Evolutionary conservation across 2,888 invertebrate species (phyloP), one percentile per base, ranked within the genome.

Genomic region (Mythimna loreyi): DNA sequence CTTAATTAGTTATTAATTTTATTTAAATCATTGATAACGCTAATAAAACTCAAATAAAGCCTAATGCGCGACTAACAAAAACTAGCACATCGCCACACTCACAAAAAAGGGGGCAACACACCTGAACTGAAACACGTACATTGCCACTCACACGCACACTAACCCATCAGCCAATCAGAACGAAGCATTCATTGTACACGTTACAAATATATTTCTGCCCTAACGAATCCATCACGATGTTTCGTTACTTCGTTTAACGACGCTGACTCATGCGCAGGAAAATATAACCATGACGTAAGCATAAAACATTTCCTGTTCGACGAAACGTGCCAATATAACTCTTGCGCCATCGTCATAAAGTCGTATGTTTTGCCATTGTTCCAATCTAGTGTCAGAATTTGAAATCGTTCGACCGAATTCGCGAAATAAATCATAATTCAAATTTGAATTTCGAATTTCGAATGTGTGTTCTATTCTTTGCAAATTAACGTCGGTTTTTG

Each of bases 201-300:
- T 59, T 59, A 30, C 53, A 21, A 56, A 25, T 56, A 7, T 71
- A 6, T 52, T 64, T 57, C 52, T 40, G 52, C 45, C 65, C 80
- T 80, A 78, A 78, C 77, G 80, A 80, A 80, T 74, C 55, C 58
- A 68, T 74, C 61, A 79, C 74, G 59, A n/a, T 9, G 70, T 77
- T 83, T 85, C 85, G 85, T 85, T 85, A 85, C 66, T 80, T 53
- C 85, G 84, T 85, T 72, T 78, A 85, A 85, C 85, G 85, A 77
- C 82, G 72, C 53, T 80, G 81, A 82, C 68, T 84, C 85, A 85
- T 78, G 70, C 72, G 68, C 40, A 33, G 33, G 58, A 59, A 69
- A 62, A 82, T 75, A 78, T 82, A 85, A 56, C 30, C 16, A 50
- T 83, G 80, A 78, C 73, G 82, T 76, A 75, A 81, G 50, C n/a